These are phyloP conservation scores for Sebastes flavidus DNA, from an alignment of 2,797 vertebrate species.

Conservation along the genomic window DNA sequence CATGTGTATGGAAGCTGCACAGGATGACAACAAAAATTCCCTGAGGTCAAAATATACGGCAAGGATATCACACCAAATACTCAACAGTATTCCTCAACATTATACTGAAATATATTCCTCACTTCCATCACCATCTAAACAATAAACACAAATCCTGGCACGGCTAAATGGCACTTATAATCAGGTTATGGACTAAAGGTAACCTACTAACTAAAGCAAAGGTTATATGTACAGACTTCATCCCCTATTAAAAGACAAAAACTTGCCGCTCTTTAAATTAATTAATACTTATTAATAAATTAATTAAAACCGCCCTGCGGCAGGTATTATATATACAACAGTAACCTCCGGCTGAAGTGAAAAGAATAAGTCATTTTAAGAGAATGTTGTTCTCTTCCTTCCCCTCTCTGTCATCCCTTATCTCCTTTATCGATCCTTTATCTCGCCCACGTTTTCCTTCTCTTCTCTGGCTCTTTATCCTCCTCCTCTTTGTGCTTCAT, in stretches of 20 bases:
- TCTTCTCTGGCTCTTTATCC: conserved; percentile 13
- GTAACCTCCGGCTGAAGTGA: conserved; percentile 18
- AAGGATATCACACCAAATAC: too few relatives aligned
- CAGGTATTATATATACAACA: neutral
- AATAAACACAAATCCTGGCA: too few relatives aligned
- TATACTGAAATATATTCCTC: too few relatives aligned
- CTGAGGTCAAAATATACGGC: too few relatives aligned
- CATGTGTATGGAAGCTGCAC: too few relatives aligned
- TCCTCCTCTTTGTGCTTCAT: conserved; percentile 25
- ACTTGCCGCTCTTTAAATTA: neutral
- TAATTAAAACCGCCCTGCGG: neutral
- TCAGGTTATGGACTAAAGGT: neutral
- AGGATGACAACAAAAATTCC: too few relatives aligned
- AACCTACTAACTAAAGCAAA: neutral
- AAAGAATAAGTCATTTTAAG: conserved; percentile 49
- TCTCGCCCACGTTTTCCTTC: conserved; percentile 15
- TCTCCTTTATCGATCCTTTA: conserved; percentile 38
- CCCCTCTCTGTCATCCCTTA: conserved; percentile 34
- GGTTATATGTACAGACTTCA: neutral
- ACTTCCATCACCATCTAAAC: too few relatives aligned
- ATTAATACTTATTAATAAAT: neutral
- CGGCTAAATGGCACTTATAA: too few relatives aligned
- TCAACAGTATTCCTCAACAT: too few relatives aligned
- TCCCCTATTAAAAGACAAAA: neutral
- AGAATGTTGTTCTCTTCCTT: conserved; percentile 41